These are phyloP conservation scores for Periophthalmus magnuspinnatus DNA, from an alignment of 2,797 vertebrate genomes.

Conservation along the genomic window DNA sequence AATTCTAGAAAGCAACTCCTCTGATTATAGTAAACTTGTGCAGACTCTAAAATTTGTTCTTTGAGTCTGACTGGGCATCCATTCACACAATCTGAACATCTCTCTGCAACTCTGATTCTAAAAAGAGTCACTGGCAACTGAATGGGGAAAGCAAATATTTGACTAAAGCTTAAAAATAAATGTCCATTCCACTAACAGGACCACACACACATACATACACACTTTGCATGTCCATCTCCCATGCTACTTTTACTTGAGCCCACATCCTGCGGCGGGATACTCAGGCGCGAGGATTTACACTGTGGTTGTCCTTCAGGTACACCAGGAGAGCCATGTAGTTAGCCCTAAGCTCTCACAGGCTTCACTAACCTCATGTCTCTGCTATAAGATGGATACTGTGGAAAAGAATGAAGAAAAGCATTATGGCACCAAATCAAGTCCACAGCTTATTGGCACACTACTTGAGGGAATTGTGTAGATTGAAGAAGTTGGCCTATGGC, in stretches of 20 bases:
- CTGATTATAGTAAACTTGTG: conserved; percentile 51
- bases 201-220: conserved; percentile 65
- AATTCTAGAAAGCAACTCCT: conserved; percentile 48
- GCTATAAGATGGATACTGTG: conserved; percentile 38
- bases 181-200: conserved; percentile 67
- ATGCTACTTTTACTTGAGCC: conserved; percentile 60
- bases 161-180: conserved; percentile 71
- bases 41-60: conserved; percentile 9
- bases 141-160: conserved; percentile 75
- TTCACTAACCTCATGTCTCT: conserved; percentile 39
- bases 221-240: conserved; percentile 33
- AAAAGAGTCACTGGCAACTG: conserved; percentile 63
- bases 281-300: conserved; percentile 70
- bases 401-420: conserved; percentile 34
- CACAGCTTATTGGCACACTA: background rate
- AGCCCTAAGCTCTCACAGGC: conserved; percentile 40
- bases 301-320: conserved; percentile 73
- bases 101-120: conserved; percentile 43
- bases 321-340: conserved; percentile 57
- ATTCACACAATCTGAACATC: conserved; percentile 44
- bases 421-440: conserved; percentile 35
- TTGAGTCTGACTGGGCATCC: conserved; percentile 9
- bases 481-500: background rate
- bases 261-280: conserved; percentile 73
- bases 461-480: background rate